Percentiles rank a stretch among this genome's conserved stretches.
These are phyloP conservation scores for Drosophila baimaii DNA, from an alignment of 1,140 invertebrate species.

Conservation along the genomic window DNA sequence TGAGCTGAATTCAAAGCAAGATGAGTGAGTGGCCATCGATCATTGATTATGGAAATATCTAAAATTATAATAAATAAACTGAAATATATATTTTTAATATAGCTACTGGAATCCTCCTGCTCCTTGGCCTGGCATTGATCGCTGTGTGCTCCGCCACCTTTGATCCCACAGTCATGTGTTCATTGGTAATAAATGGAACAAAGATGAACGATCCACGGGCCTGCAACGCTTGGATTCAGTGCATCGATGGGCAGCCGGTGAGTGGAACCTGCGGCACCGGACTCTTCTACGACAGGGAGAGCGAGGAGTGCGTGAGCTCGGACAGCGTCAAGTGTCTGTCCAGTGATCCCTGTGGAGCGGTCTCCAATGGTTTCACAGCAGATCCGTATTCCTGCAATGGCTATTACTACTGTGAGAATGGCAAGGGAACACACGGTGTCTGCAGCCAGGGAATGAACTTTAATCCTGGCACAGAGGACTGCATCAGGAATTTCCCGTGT, in stretches of 20 bases:
- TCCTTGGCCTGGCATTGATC: not conserved
- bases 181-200: slow-evolving; percentile 57
- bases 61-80: not conserved
- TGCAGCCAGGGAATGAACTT: slow-evolving; percentile 68
- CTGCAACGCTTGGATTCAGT: slow-evolving; percentile 69
- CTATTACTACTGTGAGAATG: slow-evolving; percentile 73
- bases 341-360: slow-evolving; percentile 65
- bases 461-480: slow-evolving; percentile 61
- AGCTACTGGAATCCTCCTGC: slow-evolving; percentile 15
- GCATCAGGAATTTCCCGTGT: slow-evolving; percentile 66
- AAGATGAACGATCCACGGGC: slow-evolving; percentile 71
- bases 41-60: not conserved
- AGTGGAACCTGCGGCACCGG: slow-evolving; percentile 50
- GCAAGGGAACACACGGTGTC: slow-evolving; percentile 49
- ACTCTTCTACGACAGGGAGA: slow-evolving; percentile 67
- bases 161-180: slow-evolving; percentile 59
- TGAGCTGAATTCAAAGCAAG: not conserved
- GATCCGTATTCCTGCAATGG: slow-evolving; percentile 77
- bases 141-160: slow-evolving; percentile 34
- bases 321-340: slow-evolving; percentile 65
- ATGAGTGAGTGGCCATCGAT: slow-evolving; percentile 40
- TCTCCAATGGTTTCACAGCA: slow-evolving; percentile 55
- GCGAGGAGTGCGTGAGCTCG: slow-evolving; percentile 46
- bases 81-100: not conserved
- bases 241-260: slow-evolving; percentile 54